phyloP scores from a whole-genome alignment of 2,797 vertebrate genomes.

The Hydrolagus colliei region DNA sequence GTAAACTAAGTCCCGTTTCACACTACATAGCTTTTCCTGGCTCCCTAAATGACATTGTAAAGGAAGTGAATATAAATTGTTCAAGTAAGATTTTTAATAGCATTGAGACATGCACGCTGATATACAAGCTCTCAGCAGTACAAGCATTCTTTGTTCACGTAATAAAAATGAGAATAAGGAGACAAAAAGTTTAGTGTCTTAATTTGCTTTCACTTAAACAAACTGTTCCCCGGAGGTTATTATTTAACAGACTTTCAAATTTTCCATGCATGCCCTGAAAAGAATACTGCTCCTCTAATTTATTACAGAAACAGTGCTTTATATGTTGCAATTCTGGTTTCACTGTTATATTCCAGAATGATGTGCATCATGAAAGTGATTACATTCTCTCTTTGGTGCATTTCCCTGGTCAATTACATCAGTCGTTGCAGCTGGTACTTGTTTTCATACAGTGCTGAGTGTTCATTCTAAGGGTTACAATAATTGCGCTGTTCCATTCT shows the following conservation, averaged over 20 bases:
- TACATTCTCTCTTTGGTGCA: background rate
- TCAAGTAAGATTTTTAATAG: background rate
- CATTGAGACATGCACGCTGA: background rate
- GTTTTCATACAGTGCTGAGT: background rate
- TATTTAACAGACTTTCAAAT: slow-evolving; percentile 14
- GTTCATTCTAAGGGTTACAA: slow-evolving; percentile 1
- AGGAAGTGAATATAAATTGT: background rate
- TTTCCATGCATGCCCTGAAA: slow-evolving; percentile 11
- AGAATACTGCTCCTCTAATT: background rate
- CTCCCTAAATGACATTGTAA: background rate
- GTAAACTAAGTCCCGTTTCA: background rate
- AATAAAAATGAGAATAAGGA: background rate
- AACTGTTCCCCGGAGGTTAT: background rate
- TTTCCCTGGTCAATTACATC: slow-evolving; percentile 19
- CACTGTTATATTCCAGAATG: background rate
- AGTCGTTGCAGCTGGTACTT: background rate
- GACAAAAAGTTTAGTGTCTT: background rate
- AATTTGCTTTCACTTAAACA: slow-evolving; percentile 9
- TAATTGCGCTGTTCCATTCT: background rate
- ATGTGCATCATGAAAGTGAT: background rate
- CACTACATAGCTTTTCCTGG: background rate
- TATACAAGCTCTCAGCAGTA: background rate
- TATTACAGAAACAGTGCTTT: background rate
- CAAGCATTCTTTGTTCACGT: background rate
- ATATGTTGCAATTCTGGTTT: background rate